phyloP scores from a whole-genome alignment of 2,113 vertebrate species.

The Sardina pilchardus region DNA sequence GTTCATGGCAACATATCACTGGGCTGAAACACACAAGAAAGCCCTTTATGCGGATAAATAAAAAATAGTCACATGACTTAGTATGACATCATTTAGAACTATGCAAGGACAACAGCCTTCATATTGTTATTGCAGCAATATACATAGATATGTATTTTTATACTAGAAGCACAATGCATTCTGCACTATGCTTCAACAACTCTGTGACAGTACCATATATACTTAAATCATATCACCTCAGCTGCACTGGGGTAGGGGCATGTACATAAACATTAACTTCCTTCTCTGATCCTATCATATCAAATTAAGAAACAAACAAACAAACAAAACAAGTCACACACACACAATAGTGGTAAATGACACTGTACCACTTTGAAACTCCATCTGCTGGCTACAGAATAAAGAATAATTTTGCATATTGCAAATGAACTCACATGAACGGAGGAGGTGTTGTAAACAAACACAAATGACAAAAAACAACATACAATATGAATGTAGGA shows the following conservation, averaged over 20 bases:
- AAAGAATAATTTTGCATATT: not conserved
- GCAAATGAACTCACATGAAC: not conserved
- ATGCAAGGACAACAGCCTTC: not conserved
- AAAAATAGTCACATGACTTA: not conserved
- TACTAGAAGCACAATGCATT: not conserved
- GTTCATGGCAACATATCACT: not conserved
- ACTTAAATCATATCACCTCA: not conserved
- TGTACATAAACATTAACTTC: not conserved
- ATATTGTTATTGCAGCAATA: conserved; percentile 7
- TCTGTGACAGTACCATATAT: not conserved
- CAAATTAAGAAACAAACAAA: not conserved
- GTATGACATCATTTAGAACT: not conserved
- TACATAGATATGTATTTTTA: conserved; percentile 11
- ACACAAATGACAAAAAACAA: not conserved
- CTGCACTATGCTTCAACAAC: not conserved
- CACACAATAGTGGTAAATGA: not conserved
- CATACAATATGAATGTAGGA: not conserved
- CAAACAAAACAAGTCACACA: not conserved
- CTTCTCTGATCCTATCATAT: not conserved
- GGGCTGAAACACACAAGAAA: not conserved
- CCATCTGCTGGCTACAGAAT: not conserved
- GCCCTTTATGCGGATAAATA: conserved; percentile 1
- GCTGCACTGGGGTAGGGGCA: not conserved
- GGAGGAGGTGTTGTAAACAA: not conserved
- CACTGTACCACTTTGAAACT: not conserved